Percentiles rank a stretch among this genome's conserved stretches.
Conservation (phyloP, 1,140 invertebrate genomes). For the Tetramorium alpestre region DNA sequence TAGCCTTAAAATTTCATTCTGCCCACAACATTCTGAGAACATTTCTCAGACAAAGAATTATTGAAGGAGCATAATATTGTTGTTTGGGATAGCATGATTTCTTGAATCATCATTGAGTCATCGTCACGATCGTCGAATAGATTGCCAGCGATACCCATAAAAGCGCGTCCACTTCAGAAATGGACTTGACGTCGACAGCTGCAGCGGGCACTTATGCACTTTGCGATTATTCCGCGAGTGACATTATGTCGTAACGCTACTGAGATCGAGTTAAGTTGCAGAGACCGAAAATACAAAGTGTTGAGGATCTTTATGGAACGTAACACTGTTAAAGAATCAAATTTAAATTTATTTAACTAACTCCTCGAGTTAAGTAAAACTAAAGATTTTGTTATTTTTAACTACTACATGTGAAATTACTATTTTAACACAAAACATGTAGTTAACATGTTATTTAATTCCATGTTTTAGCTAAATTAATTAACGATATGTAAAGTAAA, state of each 20-base stretch:
- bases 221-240: conserved; percentile 10
- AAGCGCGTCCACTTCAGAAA: not conserved
- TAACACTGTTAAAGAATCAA: too few relatives aligned
- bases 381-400: too few relatives aligned
- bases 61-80: not conserved
- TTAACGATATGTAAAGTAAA: too few relatives aligned
- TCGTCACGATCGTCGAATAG: not conserved
- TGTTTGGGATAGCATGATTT: not conserved
- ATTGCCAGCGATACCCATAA: not conserved
- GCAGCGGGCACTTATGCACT: conserved; percentile 4
- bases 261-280: not conserved
- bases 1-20: not conserved
- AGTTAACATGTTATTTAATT: too few relatives aligned
- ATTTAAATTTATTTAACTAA: too few relatives aligned
- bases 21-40: not conserved
- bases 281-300: not conserved
- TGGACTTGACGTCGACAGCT: conserved; percentile 9
- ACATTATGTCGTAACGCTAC: not conserved
- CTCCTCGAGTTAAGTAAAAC: too few relatives aligned
- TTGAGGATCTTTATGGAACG: not conserved
- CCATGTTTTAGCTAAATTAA: too few relatives aligned
- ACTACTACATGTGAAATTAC: too few relatives aligned
- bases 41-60: not conserved
- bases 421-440: too few relatives aligned
- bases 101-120: not conserved